Evolutionary conservation across 2,113 vertebrate species (phyloP).

Genomic region (Lepus americanus): DNA sequence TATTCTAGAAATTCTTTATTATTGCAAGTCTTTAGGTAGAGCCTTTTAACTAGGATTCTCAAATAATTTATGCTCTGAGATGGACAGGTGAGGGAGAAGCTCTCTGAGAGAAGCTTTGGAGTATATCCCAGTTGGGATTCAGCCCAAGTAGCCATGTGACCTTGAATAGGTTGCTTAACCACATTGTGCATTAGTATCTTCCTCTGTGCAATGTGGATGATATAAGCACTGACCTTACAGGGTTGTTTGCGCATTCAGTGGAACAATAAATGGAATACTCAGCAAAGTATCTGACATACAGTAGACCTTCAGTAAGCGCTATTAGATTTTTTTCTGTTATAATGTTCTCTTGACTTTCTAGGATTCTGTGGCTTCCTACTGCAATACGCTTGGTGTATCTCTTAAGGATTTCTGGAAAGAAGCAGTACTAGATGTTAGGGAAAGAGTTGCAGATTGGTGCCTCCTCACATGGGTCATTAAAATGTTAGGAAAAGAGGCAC

Average conservation of each 20-base stretch:
- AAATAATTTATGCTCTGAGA: conserved; percentile 29
- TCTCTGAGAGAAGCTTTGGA: conserved; percentile 45
- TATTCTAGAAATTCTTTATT: conserved; percentile 1
- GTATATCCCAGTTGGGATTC: not conserved
- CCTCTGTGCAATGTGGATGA: not conserved
- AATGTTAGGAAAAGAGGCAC: too few relatives aligned
- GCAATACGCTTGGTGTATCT: not conserved
- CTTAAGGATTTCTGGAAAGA: conserved; percentile 31
- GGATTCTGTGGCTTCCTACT: conserved; percentile 31
- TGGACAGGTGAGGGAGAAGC: not conserved
- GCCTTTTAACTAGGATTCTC: not conserved
- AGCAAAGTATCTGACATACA: not conserved
- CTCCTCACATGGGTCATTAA: too few relatives aligned
- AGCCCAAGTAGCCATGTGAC: not conserved
- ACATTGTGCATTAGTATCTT: not conserved
- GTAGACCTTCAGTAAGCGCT: not conserved
- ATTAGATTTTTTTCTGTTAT: not conserved
- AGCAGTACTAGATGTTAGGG: not conserved
- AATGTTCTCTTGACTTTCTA: conserved; percentile 9
- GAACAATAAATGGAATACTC: not conserved
- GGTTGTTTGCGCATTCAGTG: not conserved
- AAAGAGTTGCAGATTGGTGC: too few relatives aligned
- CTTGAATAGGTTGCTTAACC: not conserved
- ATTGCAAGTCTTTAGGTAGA: not conserved
- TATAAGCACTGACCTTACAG: not conserved